Base-by-base conservation (phyloP, 2,797 vertebrate genomes). In the Enteromius viviparus region DNA sequence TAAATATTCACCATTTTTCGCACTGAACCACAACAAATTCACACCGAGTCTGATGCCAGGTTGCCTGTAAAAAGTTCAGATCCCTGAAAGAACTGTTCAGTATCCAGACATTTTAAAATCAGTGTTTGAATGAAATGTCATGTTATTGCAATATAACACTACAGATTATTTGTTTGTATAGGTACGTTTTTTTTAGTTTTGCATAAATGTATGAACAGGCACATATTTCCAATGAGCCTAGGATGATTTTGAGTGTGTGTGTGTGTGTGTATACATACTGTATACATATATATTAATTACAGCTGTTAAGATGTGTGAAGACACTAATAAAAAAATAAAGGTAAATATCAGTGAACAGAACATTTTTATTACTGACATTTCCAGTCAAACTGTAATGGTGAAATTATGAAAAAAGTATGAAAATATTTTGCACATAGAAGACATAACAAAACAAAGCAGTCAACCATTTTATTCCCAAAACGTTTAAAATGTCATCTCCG, bases 51-150 rank as follows among this genome's bases (percentile, higher is more conserved):
- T 21, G 53, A 10, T 55, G 51, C 32, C 72, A 75, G 51, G 12
- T 75, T 74, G 26, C 19, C 72, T 75, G 72, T 51, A 40, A 75
- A n/a, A 75, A 37, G 32, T 40, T 55, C 51, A 58, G 29, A 23
- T 75, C 11, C 72, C 51, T 55, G 32, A 75, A 75, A 40, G 32
- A 55, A 23, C 15, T 55, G 32, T 75, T 76, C 12, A 37, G 26
- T 55, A 23, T 58, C 51, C 51, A 75, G 32, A 58, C 51, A 55
- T 15, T 75, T 40, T 34, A 74, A 72, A 34, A 51, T 51, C 47
- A 51, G 17, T 21, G 49, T 74, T 29, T 34, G 29, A 53, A 53
- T 49, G 7, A 74, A 53, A 74, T 34, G 70, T 74, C 17, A 34
- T 37, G 72, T 40, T 37, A 37, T 23, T 58, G 32, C 32, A 55